Evolutionary conservation across 2,113 vertebrate genomes (phyloP).

Genomic region (Alethe castanea): DNA sequence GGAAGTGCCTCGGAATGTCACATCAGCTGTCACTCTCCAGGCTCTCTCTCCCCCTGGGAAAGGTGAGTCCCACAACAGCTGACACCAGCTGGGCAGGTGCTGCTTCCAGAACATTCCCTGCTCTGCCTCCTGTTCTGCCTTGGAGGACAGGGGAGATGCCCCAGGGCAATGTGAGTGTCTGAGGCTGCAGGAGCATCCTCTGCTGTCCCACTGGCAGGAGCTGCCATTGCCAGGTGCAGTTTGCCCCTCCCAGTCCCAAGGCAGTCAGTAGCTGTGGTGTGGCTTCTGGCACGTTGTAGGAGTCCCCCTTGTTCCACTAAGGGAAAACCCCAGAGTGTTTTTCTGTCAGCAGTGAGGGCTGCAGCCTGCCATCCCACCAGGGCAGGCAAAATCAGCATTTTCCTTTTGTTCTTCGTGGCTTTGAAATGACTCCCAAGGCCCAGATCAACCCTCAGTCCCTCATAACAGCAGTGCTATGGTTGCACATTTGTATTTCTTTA

Average conservation of each 20-base stretch:
- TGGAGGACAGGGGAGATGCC: rapidly evolving
- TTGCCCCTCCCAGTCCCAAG: neutral
- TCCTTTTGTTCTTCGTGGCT: neutral
- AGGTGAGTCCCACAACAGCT: neutral
- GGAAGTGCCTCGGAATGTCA: neutral
- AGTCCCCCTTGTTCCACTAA: neutral
- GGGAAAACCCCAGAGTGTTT: neutral
- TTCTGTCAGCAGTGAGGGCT: neutral
- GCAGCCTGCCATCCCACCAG: neutral
- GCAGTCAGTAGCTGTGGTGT: too few relatives aligned
- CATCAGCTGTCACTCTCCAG: neutral
- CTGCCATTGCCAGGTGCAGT: neutral
- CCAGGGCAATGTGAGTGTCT: rapidly evolving
- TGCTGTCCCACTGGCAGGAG: neutral
- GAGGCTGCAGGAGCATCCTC: neutral
- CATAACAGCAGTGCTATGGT: neutral
- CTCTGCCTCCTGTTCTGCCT: neutral
- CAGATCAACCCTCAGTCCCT: neutral
- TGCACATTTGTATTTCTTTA: neutral
- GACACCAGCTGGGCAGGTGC: neutral
- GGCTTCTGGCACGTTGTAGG: rapidly evolving
- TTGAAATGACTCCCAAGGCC: rapidly evolving
- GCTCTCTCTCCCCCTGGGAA: neutral
- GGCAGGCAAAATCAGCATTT: neutral
- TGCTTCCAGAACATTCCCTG: neutral